These are phyloP conservation scores for Macrophya alboannulata DNA, from an alignment of 2,888 invertebrate genomes.

Conservation along the genomic window DNA sequence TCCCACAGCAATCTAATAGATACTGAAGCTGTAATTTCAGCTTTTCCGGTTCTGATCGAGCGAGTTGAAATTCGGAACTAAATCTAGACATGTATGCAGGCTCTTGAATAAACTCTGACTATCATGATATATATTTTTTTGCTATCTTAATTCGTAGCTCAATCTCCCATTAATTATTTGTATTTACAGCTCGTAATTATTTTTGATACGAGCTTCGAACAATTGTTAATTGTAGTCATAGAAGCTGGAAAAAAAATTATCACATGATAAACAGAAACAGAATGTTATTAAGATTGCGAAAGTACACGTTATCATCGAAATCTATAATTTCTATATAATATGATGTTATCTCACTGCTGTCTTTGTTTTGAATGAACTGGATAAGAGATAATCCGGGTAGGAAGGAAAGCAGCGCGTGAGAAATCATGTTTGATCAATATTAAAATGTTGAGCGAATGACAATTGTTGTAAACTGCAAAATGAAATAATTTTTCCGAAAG, in stretches of 20 bases:
- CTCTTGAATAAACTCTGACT: no score
- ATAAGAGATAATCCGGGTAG: not conserved
- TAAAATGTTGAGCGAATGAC: not conserved
- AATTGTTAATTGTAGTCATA: no score
- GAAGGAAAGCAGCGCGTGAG: not conserved
- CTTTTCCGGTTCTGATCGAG: not conserved
- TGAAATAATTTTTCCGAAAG: not conserved
- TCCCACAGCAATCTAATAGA: not conserved
- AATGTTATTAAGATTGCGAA: not conserved
- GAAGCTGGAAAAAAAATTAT: no score
- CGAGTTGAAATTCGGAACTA: not conserved
- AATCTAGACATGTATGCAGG: no score
- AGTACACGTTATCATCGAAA: not conserved
- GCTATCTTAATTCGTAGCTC: no score
- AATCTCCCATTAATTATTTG: no score
- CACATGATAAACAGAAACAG: not conserved
- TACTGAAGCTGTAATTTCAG: not conserved
- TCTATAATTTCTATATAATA: not conserved
- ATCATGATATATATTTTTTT: no score
- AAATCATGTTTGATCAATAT: not conserved
- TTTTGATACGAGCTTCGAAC: no score
- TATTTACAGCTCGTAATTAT: no score
- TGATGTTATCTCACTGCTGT: not conserved
- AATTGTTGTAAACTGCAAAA: constrained; percentile 4
- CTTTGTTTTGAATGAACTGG: not conserved